These are phyloP conservation scores for Atractosteus spatula DNA, from an alignment of 2,113 vertebrate genomes.

Conservation along the genomic window DNA sequence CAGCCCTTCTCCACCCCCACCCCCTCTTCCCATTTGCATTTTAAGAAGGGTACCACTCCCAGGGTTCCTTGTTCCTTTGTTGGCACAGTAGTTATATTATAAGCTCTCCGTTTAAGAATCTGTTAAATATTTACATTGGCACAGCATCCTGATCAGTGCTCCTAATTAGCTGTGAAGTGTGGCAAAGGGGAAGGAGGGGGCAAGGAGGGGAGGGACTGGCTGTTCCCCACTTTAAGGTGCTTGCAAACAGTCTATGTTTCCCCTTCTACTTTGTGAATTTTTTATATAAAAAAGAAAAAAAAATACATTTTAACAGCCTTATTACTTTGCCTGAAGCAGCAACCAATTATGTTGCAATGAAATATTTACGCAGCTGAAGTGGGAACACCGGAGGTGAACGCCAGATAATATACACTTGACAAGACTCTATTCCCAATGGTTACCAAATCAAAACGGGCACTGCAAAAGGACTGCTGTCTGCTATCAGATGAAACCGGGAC, in stretches of 20 bases:
- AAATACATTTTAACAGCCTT: conserved; percentile 50
- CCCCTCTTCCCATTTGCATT: conserved; percentile 68
- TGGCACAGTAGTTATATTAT: conserved; percentile 53
- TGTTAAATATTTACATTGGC: conserved; percentile 71
- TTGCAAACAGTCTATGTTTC: conserved; percentile 40
- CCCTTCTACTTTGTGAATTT: conserved; percentile 62
- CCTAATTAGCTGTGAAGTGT: conserved; percentile 58
- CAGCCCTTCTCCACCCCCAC: conserved; percentile 22
- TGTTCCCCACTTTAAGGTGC: conserved; percentile 43
- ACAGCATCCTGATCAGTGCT: conserved; percentile 55
- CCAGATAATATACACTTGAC: conserved; percentile 58
- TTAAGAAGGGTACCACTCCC: conserved; percentile 62
- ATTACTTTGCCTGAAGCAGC: conserved; percentile 67
- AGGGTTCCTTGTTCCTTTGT: conserved; percentile 58
- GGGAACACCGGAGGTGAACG: conserved; percentile 65
- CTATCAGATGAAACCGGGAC: too few species aligned
- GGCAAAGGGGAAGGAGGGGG: conserved; percentile 31
- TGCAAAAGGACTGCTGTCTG: conserved; percentile 33
- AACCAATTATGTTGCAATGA: conserved; percentile 73
- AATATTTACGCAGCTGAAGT: conserved; percentile 72
- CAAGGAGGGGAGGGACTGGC: conserved; percentile 42
- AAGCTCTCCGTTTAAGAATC: conserved; percentile 57
- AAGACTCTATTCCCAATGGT: conserved; percentile 45
- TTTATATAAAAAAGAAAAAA: conserved; percentile 53
- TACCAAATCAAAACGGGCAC: conserved; percentile 31